A percentile compares a stretch with the other conserved stretches of the same genome.
Evolutionary conservation across 1,140 invertebrate genomes (phyloP).

Genomic region (Aphelinus atriplicis): DNA sequence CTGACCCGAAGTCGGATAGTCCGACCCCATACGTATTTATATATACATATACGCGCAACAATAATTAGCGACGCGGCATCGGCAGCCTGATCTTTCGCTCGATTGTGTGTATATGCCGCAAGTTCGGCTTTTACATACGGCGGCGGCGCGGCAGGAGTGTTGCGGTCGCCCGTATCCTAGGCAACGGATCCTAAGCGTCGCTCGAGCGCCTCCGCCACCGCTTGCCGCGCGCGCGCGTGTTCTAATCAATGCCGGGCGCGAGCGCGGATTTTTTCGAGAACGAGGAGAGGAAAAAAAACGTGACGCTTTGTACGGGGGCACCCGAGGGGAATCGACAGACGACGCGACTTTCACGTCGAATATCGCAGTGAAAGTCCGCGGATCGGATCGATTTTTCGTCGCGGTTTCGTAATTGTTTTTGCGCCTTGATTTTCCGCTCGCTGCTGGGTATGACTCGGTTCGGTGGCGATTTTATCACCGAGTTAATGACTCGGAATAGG

Average conservation of each 20-base stretch:
- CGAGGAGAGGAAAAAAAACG: neutral
- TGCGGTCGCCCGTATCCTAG: conserved; percentile 17
- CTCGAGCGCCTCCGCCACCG: neutral
- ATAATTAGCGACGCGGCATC: neutral
- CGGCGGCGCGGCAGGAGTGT: neutral
- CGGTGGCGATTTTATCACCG: no score
- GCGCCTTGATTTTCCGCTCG: neutral
- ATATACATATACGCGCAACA: no score
- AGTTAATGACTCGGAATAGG: no score
- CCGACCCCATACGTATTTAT: no score
- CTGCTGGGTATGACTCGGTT: no score
- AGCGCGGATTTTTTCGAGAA: neutral
- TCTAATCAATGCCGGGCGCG: conserved; percentile 25
- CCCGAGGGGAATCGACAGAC: conserved; percentile 3
- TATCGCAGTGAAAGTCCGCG: conserved; percentile 28
- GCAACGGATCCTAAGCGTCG: conserved; percentile 13
- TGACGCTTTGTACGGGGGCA: neutral
- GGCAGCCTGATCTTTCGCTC: neutral
- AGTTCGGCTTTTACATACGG: neutral
- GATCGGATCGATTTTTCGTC: conserved; percentile 30
- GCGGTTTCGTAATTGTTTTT: conserved; percentile 32
- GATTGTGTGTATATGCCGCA: neutral
- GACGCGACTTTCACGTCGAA: conserved; percentile 22
- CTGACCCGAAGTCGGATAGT: no score
- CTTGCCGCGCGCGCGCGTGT: neutral